phyloP scores from a whole-genome alignment of 2,797 vertebrate genomes.

The Cichlasoma orientale region DNA sequence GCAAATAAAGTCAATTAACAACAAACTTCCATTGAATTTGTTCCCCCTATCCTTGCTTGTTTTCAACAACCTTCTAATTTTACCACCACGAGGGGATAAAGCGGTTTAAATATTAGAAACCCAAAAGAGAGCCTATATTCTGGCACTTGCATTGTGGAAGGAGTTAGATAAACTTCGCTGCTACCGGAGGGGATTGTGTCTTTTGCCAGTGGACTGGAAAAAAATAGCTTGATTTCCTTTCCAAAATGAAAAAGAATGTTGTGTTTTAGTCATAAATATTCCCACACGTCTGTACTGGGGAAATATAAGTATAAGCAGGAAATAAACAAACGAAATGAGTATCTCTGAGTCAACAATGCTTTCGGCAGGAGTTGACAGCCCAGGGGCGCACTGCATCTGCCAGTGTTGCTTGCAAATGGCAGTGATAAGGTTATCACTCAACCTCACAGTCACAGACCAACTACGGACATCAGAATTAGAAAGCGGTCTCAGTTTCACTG shows the following conservation, averaged over 20 bases:
- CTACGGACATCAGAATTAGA: conserved; percentile 41
- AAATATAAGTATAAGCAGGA: conserved; percentile 54
- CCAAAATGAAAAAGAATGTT: conserved; percentile 53
- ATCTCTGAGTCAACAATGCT: conserved; percentile 63
- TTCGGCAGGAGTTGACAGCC: conserved; percentile 62
- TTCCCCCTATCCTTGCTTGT: conserved; percentile 76
- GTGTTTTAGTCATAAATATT: conserved; percentile 56
- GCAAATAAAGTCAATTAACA: conserved; percentile 91
- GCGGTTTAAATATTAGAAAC: conserved; percentile 40
- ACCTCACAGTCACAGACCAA: conserved; percentile 38
- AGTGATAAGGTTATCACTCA: conserved; percentile 56
- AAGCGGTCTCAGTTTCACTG: conserved; percentile 11
- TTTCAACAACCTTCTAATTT: conserved; percentile 55
- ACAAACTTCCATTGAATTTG: conserved; percentile 76
- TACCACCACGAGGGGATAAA: conserved; percentile 15
- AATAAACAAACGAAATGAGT: conserved; percentile 59
- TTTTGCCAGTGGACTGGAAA: conserved; percentile 34
- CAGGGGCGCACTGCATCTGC: conserved; percentile 48
- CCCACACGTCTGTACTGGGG: conserved; percentile 39
- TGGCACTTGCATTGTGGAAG: conserved; percentile 31
- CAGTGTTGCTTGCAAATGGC: conserved; percentile 54
- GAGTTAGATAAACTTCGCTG: conserved; percentile 44
- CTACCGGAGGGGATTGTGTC: conserved; percentile 25
- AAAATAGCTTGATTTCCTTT: conserved; percentile 43
- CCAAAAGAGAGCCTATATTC: conserved; percentile 45